Evolutionary conservation across 1,140 invertebrate species (phyloP), one percentile per base, ranked within the genome.

Genomic region (Meloidogyne hapla): DNA sequence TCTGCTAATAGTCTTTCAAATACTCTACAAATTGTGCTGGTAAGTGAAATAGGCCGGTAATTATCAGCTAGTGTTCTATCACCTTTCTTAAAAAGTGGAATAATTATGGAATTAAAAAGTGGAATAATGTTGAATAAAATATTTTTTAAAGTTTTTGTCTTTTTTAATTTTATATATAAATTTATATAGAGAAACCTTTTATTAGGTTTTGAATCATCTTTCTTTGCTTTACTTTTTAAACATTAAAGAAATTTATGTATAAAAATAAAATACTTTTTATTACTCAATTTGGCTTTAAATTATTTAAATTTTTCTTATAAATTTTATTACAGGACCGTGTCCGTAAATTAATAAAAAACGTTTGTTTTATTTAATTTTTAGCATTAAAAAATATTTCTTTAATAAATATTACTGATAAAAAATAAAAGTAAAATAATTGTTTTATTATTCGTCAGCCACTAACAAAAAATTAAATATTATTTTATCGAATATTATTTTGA

Each of bases 41-140:
- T 72, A 9, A 72, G 21, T n/a, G 70, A 70, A 3, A 72, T 48
- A 1, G 70, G 70, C 4, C 40, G 5, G 65, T 33, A 72, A 61
- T 72, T 72, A 8, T 21, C 21, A 13, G 70, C 8, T 13, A 38
- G 1, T 8, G 40, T 72, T 25, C 10, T 23, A n/a, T 72, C 21
- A 8, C 42, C 42, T 72, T 18, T 18, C 40, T 72, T 72, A 26
- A n/a, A 66, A 13, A 33, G 6, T 66, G 64, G 25, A 26, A 66
- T 66, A 66, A 13, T n/a, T 66, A 26, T n/a, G 5, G 64, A 13
- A 66, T 66, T 64, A 25, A 26, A 64, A 23, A 23, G 12, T 23
- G 5, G 28, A 25, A 23, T 4, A 64, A 12, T 6, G 12, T 12
- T 12, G 28, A 26, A 23, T 64, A 64, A 64, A 6, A 64, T 64